These are phyloP conservation scores for Terebella lapidaria DNA, from an alignment of 2,888 invertebrate species.

Conservation along the genomic window DNA sequence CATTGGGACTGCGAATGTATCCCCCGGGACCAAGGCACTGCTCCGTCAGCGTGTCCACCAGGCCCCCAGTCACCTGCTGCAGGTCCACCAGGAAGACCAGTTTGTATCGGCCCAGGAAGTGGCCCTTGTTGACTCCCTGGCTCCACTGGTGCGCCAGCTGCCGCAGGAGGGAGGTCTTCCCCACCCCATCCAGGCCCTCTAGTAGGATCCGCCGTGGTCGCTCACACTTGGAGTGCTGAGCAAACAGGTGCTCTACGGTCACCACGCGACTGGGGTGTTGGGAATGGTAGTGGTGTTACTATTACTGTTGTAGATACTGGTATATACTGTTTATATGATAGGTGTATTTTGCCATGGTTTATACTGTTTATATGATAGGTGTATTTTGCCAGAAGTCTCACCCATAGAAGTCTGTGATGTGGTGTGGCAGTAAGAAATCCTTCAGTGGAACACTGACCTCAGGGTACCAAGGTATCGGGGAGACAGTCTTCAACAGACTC, in stretches of 20 bases:
- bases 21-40: constrained; percentile 32
- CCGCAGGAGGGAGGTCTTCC: constrained; percentile 37
- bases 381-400: no score
- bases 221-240: background rate
- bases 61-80: background rate
- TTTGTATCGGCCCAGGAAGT: background rate
- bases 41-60: constrained; percentile 13
- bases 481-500: background rate
- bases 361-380: no score
- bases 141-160: constrained; percentile 41
- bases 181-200: constrained; percentile 41
- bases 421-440: constrained; percentile 34
- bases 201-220: constrained; percentile 32
- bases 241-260: constrained; percentile 28
- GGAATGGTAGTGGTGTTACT: no score
- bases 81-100: constrained; percentile 9
- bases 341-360: no score
- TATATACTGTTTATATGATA: no score
- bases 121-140: constrained; percentile 3
- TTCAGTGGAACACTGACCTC: constrained; percentile 20
- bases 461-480: constrained; percentile 23
- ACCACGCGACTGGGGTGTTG: constrained; percentile 25
- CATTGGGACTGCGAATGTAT: constrained; percentile 28
- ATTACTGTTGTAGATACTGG: no score
- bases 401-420: constrained; percentile 40